A percentile compares a stretch with the other conserved stretches of the same genome.
Conservation (phyloP, 2,888 invertebrate genomes). For the Andrena camellia region DNA sequence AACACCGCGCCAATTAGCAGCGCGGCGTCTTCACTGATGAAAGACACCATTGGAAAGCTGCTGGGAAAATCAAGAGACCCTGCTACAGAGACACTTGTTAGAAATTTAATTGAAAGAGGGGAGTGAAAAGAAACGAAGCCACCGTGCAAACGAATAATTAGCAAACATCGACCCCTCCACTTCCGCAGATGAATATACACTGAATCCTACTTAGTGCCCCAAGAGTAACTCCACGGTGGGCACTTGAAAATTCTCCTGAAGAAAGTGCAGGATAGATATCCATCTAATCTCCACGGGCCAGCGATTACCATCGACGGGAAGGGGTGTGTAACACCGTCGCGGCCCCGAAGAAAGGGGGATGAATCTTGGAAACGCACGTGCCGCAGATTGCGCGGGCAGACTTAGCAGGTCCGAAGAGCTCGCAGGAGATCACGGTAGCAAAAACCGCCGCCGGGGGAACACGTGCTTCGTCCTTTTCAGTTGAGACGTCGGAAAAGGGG, state of each 20-base stretch:
- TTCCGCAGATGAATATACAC: not conserved
- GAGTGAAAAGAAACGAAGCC: not conserved
- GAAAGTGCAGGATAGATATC: too few relatives aligned
- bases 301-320: conserved; percentile 11
- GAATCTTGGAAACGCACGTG: conserved; percentile 82
- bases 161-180: too few relatives aligned
- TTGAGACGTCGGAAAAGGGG: conserved; percentile 52
- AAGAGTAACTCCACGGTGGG: not conserved
- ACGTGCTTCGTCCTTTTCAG: conserved; percentile 74
- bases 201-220: not conserved
- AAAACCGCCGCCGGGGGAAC: conserved; percentile 64
- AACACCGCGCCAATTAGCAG: not conserved
- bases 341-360: conserved; percentile 57
- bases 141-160: too few relatives aligned
- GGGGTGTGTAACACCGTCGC: not conserved
- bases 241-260: too few relatives aligned
- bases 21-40: not conserved
- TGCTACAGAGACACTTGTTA: not conserved
- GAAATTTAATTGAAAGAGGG: too few relatives aligned
- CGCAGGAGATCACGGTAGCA: conserved; percentile 42
- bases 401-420: conserved; percentile 77
- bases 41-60: not conserved
- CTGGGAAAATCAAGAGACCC: not conserved
- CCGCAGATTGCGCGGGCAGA: conserved; percentile 80
- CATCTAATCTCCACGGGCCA: conserved; percentile 13